Evolutionary conservation across 2,888 invertebrate genomes (phyloP).

Genomic region (Oscheius sp.): DNA sequence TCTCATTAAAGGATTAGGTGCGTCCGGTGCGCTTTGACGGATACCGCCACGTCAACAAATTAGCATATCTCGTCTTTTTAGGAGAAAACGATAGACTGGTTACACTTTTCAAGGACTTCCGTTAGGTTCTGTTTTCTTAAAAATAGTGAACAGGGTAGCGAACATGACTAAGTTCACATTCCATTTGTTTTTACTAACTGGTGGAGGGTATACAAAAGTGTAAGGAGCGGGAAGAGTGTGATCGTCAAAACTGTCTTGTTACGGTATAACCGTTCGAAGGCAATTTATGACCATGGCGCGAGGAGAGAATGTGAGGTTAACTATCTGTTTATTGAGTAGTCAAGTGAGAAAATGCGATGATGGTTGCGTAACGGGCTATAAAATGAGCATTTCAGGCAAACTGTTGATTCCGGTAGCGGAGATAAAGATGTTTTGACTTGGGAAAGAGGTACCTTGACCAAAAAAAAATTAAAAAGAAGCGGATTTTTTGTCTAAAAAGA

Average conservation of each 20-base stretch:
- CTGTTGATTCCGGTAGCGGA: slow-evolving; percentile 3
- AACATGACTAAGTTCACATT: slow-evolving; percentile 4
- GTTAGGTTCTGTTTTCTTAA: not conserved
- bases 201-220: not conserved
- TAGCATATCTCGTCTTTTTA: slow-evolving; percentile 27
- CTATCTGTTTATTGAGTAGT: slow-evolving; percentile 27
- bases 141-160: not conserved
- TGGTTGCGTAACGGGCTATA: not conserved
- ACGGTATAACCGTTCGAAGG: slow-evolving; percentile 20
- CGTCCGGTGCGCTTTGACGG: slow-evolving; percentile 31
- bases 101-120: not conserved
- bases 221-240: slow-evolving; percentile 3
- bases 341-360: slow-evolving; percentile 24
- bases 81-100: slow-evolving; percentile 7
- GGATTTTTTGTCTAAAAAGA: no score
- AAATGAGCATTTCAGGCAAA: not conserved
- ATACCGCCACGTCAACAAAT: slow-evolving; percentile 26
- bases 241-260: slow-evolving; percentile 31
- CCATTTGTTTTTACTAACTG: slow-evolving; percentile 19
- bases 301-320: slow-evolving; percentile 26
- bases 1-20: slow-evolving; percentile 35
- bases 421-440: not conserved
- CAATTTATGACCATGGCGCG: slow-evolving; percentile 28
- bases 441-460: not conserved
- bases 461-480: not conserved